A percentile compares a stretch with the other conserved stretches of the same genome.
phyloP scores from a whole-genome alignment of 2,888 invertebrate species.

The Esperia sulphurella region DNA sequence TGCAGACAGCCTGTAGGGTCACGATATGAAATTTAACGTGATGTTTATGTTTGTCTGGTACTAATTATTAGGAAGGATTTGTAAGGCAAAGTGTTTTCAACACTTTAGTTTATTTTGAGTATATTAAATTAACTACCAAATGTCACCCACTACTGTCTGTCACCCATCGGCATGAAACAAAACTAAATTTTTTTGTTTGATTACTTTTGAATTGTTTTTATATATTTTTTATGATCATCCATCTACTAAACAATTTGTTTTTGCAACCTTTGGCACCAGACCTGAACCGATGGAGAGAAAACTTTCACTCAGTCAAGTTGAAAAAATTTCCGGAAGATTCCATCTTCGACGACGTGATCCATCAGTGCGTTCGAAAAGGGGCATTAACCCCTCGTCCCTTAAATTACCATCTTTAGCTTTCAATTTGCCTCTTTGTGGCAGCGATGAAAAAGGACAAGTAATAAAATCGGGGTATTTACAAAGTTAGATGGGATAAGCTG shows the following conservation, averaged over 20 bases:
- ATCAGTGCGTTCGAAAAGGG: conserved; percentile 60
- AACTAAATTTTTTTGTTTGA: neutral
- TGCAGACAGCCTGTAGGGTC: conserved; percentile 14
- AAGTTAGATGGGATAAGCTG: conserved; percentile 15
- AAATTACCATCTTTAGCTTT: conserved; percentile 77
- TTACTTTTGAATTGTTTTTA: neutral
- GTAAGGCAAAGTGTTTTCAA: no score
- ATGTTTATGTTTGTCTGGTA: neutral
- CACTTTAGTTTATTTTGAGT: no score
- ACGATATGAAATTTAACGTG: neutral
- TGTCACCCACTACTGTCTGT: no score
- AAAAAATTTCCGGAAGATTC: conserved; percentile 50
- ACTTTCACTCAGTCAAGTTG: conserved; percentile 19
- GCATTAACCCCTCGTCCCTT: conserved; percentile 68
- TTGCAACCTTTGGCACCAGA: conserved; percentile 1
- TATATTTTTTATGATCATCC: neutral
- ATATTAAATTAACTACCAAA: no score
- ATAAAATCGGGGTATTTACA: conserved; percentile 43
- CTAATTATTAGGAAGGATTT: no score
- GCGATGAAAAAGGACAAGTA: conserved; percentile 52
- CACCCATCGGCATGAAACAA: no score
- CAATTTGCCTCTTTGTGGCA: conserved; percentile 71
- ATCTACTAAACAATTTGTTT: neutral
- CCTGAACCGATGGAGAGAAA: conserved; percentile 18
- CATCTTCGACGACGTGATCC: conserved; percentile 64